Conservation (phyloP, 2,888 invertebrate genomes). For the Cylindroiulus punctatus region DNA sequence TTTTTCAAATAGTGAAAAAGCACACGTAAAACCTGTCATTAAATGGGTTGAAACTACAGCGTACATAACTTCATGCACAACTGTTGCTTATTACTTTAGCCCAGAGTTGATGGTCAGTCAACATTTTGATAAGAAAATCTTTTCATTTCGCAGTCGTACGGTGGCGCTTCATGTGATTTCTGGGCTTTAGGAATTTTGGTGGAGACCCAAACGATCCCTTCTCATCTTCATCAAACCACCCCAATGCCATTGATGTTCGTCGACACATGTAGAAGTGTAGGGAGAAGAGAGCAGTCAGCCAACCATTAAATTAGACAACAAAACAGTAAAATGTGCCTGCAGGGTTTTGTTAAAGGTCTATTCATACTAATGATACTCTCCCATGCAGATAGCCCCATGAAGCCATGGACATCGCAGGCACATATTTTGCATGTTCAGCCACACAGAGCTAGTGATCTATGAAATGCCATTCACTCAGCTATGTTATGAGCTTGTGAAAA, state of each 20-base stretch:
- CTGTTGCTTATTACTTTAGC: no score
- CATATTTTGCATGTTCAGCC: constrained; percentile 32
- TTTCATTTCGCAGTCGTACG: neutral
- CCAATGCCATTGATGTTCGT: constrained; percentile 35
- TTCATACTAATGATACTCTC: constrained; percentile 34
- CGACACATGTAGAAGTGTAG: constrained; percentile 43
- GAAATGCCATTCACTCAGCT: constrained; percentile 27
- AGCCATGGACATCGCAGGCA: constrained; percentile 7
- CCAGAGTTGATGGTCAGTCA: no score
- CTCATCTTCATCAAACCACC: constrained; percentile 39
- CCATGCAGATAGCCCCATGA: constrained; percentile 32
- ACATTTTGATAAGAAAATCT: no score
- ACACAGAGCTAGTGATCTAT: constrained; percentile 32
- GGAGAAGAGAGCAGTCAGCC: constrained; percentile 48
- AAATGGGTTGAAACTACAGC: no score
- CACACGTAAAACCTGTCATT: no score
- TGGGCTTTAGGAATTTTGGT: neutral
- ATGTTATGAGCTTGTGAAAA: constrained; percentile 16
- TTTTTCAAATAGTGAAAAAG: no score
- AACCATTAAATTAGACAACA: constrained; percentile 56
- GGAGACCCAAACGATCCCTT: neutral
- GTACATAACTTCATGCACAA: no score
- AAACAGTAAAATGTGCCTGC: constrained; percentile 55
- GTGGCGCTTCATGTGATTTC: neutral
- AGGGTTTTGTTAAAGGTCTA: constrained; percentile 44